Conservation (phyloP, 2,888 invertebrate genomes). For the Leucoma salicis region DNA sequence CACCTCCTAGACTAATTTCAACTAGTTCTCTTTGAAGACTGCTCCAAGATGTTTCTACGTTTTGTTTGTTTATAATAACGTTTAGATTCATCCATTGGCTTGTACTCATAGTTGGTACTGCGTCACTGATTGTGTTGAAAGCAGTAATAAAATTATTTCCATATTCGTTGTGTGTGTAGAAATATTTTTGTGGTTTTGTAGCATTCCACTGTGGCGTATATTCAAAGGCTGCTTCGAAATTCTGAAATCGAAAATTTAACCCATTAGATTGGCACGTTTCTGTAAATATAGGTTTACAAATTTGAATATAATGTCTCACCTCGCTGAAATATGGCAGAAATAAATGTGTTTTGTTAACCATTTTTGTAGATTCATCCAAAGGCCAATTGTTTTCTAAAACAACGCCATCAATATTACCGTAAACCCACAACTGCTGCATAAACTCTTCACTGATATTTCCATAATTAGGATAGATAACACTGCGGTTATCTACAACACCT, state of each 20-base stretch:
- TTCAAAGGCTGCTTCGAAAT: slow-evolving; percentile 67
- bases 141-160: slow-evolving; percentile 70
- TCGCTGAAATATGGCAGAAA: slow-evolving; percentile 75
- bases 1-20: slow-evolving; percentile 72
- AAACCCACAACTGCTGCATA: slow-evolving; percentile 51
- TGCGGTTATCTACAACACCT: slow-evolving; percentile 39
- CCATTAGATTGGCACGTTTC: not conserved
- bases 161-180: slow-evolving; percentile 81
- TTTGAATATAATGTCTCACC: slow-evolving; percentile 45
- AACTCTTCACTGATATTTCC: slow-evolving; percentile 39
- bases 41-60: slow-evolving; percentile 82
- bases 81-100: slow-evolving; percentile 59
- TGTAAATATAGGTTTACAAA: not conserved
- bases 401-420: slow-evolving; percentile 60
- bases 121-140: slow-evolving; percentile 39
- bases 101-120: slow-evolving; percentile 44
- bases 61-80: slow-evolving; percentile 67
- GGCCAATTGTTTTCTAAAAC: slow-evolving; percentile 83
- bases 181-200: slow-evolving; percentile 43
- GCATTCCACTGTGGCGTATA: slow-evolving; percentile 79
- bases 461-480: slow-evolving; percentile 60
- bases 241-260: slow-evolving; percentile 36
- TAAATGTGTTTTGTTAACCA: slow-evolving; percentile 48
- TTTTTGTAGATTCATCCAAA: slow-evolving; percentile 56
- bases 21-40: slow-evolving; percentile 76